phyloP scores from a whole-genome alignment of 2,888 invertebrate species.

The Idaea aversata region DNA sequence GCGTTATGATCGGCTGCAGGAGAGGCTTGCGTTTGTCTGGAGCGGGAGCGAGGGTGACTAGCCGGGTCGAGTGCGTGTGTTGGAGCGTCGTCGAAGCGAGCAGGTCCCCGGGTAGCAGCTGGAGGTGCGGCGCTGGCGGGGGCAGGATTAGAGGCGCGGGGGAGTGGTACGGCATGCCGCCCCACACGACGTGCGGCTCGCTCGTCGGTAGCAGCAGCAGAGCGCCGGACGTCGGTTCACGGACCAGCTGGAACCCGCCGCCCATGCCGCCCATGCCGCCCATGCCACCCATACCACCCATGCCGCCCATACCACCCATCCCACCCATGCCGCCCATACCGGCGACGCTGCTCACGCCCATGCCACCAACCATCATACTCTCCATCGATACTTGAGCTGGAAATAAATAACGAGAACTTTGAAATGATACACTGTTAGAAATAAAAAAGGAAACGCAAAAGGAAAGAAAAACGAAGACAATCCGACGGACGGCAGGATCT shows the following conservation, averaged over 20 bases:
- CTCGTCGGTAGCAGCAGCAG: constrained; percentile 88
- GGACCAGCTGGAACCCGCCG: constrained; percentile 91
- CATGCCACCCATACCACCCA: constrained; percentile 83
- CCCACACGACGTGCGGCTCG: constrained; percentile 87
- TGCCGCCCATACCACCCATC: constrained; percentile 66
- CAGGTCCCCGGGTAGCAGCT: constrained; percentile 84
- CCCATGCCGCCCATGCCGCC: constrained; percentile 81
- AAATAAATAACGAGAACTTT: constrained; percentile 33
- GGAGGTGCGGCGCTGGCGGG: constrained; percentile 78
- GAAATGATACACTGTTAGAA: not conserved
- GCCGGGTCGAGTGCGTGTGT: constrained; percentile 84
- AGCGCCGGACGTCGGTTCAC: constrained; percentile 92
- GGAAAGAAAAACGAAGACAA: too few relatives aligned
- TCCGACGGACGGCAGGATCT: not conserved
- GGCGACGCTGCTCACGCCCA: constrained; percentile 62
- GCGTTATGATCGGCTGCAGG: constrained; percentile 70
- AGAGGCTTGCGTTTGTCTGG: constrained; percentile 74
- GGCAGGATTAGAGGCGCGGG: constrained; percentile 66
- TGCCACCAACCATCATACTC: constrained; percentile 84
- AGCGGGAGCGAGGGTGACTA: constrained; percentile 83
- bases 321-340: constrained; percentile 86
- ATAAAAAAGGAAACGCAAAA: too few relatives aligned
- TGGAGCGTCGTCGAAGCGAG: constrained; percentile 83
- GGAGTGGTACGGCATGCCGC: constrained; percentile 80
- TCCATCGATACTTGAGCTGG: constrained; percentile 86